Evolutionary conservation across 2,888 invertebrate species (phyloP).

Genomic region (Punctoribates punctum): DNA sequence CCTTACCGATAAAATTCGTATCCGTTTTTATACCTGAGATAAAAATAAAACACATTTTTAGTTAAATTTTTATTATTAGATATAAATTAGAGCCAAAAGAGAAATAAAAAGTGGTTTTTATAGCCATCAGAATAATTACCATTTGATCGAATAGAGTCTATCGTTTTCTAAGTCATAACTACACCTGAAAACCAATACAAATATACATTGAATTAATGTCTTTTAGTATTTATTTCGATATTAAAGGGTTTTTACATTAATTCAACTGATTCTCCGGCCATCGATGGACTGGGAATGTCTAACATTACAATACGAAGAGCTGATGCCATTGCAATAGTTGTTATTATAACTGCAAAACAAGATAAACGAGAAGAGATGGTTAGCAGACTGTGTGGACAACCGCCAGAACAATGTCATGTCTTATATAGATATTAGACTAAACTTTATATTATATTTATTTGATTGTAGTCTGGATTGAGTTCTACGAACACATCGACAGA

Average conservation of each 20-base stretch:
- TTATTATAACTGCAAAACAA: not conserved
- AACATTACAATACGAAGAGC: conserved; percentile 46
- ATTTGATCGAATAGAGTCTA: conserved; percentile 48
- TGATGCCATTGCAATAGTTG: conserved; percentile 10
- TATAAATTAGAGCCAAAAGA: not conserved
- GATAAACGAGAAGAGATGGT: not conserved
- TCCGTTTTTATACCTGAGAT: conserved; percentile 43
- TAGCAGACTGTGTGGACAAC: not conserved
- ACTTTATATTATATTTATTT: conserved; percentile 1
- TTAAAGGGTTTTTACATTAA: conserved; percentile 41
- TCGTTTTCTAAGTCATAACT: conserved; percentile 48
- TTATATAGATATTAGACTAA: not conserved
- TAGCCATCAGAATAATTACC: conserved; percentile 42
- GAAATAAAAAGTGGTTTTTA: not conserved
- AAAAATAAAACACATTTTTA: not conserved
- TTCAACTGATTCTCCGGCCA: conserved; percentile 48
- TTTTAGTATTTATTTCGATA: not conserved
- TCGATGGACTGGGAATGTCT: conserved; percentile 47
- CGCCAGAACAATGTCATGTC: not conserved
- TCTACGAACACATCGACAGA: not conserved
- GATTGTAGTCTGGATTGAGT: conserved; percentile 23
- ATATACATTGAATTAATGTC: not conserved
- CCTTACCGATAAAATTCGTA: conserved; percentile 39
- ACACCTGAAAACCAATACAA: conserved; percentile 36
- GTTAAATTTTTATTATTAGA: not conserved